Evolutionary conservation across 2,888 invertebrate species (phyloP), one percentile per base, ranked within the genome.

Genomic region (Amphiduros pacificus): DNA sequence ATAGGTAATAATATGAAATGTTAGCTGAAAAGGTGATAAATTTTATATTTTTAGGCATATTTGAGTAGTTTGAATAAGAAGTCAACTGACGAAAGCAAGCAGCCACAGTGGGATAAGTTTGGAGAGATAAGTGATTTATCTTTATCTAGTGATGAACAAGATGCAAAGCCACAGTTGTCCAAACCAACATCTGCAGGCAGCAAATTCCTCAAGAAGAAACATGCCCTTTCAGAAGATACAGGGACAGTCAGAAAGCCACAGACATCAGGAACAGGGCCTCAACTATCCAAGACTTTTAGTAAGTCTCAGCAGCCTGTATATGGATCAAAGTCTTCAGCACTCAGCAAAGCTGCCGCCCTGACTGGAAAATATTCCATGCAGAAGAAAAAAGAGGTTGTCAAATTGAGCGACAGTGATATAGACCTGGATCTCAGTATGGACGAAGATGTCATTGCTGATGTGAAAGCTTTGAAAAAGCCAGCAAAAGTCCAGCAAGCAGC

Each of bases 391-490:
- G 20, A 27, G 26, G 31, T 17, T 9, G 41, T 22, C 6, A 31
- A 55, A 41, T n/a, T 60, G 2, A 67, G 67, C 44, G 67, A 66
- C 56, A 66, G 65, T 48, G 67, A 67, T 50, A 24, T 61, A 24
- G 66, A 67, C 40, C 14, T 67, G 57, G 57, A 32, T 32, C 36
- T 67, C 31, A 67, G 65, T 36, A 51, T 66, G 55, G 67, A 67
- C 29, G 55, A 55, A 51, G 64, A 67, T 27, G 59, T 67, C 17
- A n/a, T 67, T n/a, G 56, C 59, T 29, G 64, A 62, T 52, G 57
- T 66, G 26, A 31, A 48, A n/a, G 26, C 41, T 3, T n/a, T 62
- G 32, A 65, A 60, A 32, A 58, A 63, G 50, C 17, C 17, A 1
- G 2, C 29, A 6, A 11, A 24, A 29, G 2, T n/a, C 20, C 6